These are phyloP conservation scores for Dryoscopus gambensis DNA, from an alignment of 2,113 vertebrate genomes.

Conservation along the genomic window DNA sequence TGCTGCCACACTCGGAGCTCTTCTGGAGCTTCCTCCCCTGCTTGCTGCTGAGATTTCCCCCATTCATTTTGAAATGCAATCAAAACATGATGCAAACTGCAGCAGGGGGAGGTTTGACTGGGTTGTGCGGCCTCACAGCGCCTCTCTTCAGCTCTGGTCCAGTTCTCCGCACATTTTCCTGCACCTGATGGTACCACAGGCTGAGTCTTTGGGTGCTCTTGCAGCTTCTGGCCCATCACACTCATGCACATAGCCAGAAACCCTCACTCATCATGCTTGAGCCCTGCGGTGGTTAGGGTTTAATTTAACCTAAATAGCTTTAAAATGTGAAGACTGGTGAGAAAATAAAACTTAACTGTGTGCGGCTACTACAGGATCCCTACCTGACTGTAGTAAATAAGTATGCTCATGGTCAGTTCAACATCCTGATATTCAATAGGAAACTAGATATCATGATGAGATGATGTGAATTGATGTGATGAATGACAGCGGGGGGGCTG, in stretches of 20 bases:
- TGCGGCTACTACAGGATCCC: background rate
- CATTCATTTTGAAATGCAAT: background rate
- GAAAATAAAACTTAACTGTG: background rate
- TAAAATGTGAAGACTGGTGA: background rate
- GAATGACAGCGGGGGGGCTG: background rate
- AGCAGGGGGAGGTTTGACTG: no score
- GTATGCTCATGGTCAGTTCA: fast-evolving
- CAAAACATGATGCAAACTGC: background rate
- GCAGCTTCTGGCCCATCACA: background rate
- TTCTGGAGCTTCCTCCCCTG: background rate
- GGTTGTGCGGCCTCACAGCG: background rate
- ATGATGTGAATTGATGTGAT: slow-evolving; percentile 12
- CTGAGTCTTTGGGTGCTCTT: background rate
- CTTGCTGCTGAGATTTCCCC: background rate
- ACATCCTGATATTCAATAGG: background rate
- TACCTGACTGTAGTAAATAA: background rate
- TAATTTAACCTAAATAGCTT: background rate
- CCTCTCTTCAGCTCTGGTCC: background rate
- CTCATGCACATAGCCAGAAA: background rate
- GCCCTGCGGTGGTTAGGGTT: background rate
- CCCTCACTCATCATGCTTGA: background rate
- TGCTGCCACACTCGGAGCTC: background rate
- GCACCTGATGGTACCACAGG: background rate
- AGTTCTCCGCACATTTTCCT: fast-evolving
- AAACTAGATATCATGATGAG: background rate